Evolutionary conservation across 2,797 vertebrate species (phyloP).

Genomic region (Huso huso): DNA sequence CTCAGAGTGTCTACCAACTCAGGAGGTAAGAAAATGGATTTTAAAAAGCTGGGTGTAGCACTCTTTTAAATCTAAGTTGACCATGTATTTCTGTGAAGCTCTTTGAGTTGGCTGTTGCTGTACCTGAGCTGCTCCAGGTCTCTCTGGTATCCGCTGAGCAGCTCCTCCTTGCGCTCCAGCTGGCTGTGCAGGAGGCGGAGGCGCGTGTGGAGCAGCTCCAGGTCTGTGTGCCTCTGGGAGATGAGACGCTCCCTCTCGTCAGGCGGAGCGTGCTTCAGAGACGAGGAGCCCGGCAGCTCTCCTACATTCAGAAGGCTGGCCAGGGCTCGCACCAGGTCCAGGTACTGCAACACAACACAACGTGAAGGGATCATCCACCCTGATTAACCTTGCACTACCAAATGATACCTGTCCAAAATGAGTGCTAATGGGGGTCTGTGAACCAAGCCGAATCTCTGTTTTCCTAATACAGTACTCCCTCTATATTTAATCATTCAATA

Average conservation of each 20-base stretch:
- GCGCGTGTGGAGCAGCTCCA: constrained; percentile 47
- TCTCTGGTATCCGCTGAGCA: constrained; percentile 40
- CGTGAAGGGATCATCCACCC: too few relatives aligned
- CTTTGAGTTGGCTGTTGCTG: not conserved
- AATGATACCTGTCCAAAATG: too few relatives aligned
- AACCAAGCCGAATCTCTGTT: too few relatives aligned
- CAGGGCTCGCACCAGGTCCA: constrained; percentile 50
- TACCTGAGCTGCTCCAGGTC: constrained; percentile 55
- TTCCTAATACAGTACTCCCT: too few relatives aligned
- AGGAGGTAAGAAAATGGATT: too few relatives aligned
- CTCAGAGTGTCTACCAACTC: not conserved
- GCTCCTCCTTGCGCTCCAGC: constrained; percentile 50
- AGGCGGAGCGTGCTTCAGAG: constrained; percentile 49
- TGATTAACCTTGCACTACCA: too few relatives aligned
- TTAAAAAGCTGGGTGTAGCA: too few relatives aligned
- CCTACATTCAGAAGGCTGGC: constrained; percentile 51
- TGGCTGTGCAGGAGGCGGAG: constrained; percentile 47
- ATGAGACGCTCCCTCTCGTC: constrained; percentile 41
- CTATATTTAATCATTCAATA: too few relatives aligned
- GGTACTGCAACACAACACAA: constrained; percentile 42
- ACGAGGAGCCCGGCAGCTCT: constrained; percentile 49
- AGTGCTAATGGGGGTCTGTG: too few relatives aligned
- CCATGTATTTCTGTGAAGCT: too few relatives aligned
- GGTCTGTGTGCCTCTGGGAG: constrained; percentile 42
- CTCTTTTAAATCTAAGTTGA: too few relatives aligned